phyloP scores from a whole-genome alignment of 92 coral and sea anemone species.

The Siderastrea siderea region DNA sequence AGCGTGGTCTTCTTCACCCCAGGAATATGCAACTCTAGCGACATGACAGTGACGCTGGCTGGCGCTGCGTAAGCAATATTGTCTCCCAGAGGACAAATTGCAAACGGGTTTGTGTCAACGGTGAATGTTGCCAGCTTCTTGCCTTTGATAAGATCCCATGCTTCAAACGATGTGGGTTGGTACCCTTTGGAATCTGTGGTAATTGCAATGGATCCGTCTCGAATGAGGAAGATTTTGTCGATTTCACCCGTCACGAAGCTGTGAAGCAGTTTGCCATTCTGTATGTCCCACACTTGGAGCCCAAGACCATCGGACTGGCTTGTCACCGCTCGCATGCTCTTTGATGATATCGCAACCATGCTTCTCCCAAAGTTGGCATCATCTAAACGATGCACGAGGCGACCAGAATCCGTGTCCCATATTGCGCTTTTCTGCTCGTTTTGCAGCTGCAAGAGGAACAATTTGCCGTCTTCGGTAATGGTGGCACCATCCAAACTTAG shows the following conservation, averaged over 20 bases:
- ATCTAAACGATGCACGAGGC: constrained; percentile 26
- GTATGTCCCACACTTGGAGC: constrained; percentile 61
- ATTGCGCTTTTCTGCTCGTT: constrained; percentile 38
- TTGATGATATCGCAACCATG: constrained; percentile 54
- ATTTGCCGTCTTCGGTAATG: constrained; percentile 87
- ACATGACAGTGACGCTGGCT: constrained; percentile 68
- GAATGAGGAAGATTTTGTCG: constrained; percentile 57
- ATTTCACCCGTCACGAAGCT: constrained; percentile 38
- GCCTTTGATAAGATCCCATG: constrained; percentile 72
- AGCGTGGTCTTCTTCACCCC: constrained; percentile 20
- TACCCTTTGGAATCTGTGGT: constrained; percentile 62
- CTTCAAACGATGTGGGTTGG: constrained; percentile 64
- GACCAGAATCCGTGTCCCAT: constrained; percentile 60
- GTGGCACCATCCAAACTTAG: constrained; percentile 74
- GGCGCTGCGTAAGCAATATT: constrained; percentile 72
- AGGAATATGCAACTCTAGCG: constrained; percentile 71
- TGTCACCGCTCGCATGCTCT: constrained; percentile 65
- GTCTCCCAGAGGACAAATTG: constrained; percentile 65
- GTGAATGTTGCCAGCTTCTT: constrained; percentile 71
- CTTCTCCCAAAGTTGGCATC: constrained; percentile 47
- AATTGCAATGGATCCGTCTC: constrained; percentile 65
- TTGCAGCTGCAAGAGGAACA: constrained; percentile 57
- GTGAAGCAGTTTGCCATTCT: constrained; percentile 63
- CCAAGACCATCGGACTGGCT: constrained; percentile 42
- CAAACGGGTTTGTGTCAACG: constrained; percentile 73